Conservation (phyloP, 1,140 invertebrate genomes). For the Trichonephila clavata region DNA sequence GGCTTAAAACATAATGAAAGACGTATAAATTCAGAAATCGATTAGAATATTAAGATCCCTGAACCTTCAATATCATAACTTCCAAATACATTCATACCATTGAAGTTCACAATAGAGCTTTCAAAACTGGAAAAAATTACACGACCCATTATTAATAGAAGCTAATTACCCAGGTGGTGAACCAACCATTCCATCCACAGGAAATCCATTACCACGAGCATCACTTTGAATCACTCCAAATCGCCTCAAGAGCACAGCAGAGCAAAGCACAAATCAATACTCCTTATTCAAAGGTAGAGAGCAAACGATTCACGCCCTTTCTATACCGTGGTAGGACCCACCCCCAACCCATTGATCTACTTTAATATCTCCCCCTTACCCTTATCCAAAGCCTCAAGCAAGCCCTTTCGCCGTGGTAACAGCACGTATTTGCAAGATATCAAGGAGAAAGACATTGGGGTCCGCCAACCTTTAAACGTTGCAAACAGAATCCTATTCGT, state of each 20-base stretch:
- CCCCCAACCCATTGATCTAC: slow-evolving; percentile 55
- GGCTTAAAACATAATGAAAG: no score
- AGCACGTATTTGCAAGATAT: slow-evolving; percentile 53
- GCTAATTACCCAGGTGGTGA: neutral
- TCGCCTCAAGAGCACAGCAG: neutral
- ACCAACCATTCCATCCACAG: neutral
- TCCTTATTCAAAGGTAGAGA: slow-evolving; percentile 13
- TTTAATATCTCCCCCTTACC: slow-evolving; percentile 21
- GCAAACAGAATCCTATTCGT: slow-evolving; percentile 53
- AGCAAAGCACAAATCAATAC: slow-evolving; percentile 45
- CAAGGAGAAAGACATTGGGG: neutral
- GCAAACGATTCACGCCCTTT: slow-evolving; percentile 25
- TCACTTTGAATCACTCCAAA: slow-evolving; percentile 11
- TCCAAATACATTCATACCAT: no score
- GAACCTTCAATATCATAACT: no score
- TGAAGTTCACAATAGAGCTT: no score
- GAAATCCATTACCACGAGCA: neutral
- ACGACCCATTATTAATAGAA: neutral
- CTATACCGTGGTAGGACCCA: neutral
- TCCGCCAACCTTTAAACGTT: neutral
- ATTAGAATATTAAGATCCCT: no score
- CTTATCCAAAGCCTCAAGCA: neutral
- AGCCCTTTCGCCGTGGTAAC: slow-evolving; percentile 56
- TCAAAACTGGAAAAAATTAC: no score
- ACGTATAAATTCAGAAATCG: no score